A percentile compares a stretch with the other conserved stretches of the same genome.
phyloP scores from a whole-genome alignment of 2,113 vertebrate species.

The Herpailurus yagouaroundi region DNA sequence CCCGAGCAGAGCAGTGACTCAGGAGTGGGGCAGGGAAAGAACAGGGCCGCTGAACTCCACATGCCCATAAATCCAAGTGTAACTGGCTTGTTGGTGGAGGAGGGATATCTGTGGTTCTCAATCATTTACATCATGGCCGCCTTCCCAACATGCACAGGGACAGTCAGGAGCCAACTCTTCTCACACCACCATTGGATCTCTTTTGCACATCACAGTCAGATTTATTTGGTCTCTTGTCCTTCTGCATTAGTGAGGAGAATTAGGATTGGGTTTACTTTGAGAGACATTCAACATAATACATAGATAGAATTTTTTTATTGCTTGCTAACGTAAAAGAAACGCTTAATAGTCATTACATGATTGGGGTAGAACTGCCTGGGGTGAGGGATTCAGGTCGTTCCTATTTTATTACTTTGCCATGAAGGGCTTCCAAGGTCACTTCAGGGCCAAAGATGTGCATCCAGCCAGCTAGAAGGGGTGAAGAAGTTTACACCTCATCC shows the following conservation, averaged over 20 bases:
- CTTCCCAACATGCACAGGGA: background rate
- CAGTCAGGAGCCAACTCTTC: background rate
- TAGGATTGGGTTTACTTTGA: background rate
- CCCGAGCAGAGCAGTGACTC: background rate
- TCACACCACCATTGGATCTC: background rate
- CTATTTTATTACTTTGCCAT: background rate
- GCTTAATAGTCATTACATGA: background rate
- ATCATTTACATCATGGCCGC: background rate
- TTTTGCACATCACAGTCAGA: background rate
- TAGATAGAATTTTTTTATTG: background rate
- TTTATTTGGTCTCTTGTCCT: background rate
- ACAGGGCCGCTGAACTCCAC: background rate
- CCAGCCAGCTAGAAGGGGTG: background rate
- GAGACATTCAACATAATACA: background rate
- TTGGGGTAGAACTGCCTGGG: background rate
- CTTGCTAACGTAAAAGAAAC: constrained; percentile 35
- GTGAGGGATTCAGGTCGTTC: background rate
- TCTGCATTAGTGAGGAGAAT: background rate
- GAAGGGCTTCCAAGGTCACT: constrained; percentile 2
- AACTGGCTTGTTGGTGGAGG: background rate
- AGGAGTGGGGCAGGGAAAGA: background rate
- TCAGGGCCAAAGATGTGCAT: background rate
- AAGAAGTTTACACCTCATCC: background rate
- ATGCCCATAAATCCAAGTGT: background rate
- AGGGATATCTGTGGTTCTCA: background rate